Conservation (phyloP, 2,888 invertebrate genomes). For the Ecdyonurus torrentis region DNA sequence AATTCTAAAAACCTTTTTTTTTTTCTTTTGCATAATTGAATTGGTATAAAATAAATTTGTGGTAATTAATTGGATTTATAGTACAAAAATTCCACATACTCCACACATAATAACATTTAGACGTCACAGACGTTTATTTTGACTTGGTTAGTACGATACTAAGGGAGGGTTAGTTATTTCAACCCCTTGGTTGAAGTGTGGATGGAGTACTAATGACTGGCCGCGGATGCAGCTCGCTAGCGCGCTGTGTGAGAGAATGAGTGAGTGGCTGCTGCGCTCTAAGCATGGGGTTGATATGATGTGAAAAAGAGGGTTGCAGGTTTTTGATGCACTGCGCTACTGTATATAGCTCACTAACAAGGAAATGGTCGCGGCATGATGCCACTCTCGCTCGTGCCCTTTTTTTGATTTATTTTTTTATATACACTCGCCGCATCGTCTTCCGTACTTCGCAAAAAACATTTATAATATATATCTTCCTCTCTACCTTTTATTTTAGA, state of each 20-base stretch:
- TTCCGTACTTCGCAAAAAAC: neutral
- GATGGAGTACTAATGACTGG: neutral
- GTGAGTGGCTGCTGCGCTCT: no score
- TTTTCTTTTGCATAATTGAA: neutral
- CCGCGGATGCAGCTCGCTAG: neutral
- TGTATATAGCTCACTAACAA: neutral
- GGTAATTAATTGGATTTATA: neutral
- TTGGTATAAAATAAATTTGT: neutral
- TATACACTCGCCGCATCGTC: no score
- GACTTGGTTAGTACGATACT: neutral
- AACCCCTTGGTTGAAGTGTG: neutral
- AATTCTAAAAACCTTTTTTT: no score
- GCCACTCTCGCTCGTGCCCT: neutral
- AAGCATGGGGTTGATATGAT: no score
- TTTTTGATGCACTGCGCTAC: neutral
- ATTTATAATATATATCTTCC: no score
- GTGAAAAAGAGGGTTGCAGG: no score
- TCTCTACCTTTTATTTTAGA: no score
- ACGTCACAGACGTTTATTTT: neutral
- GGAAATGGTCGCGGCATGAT: neutral
- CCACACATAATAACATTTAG: neutral
- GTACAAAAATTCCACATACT: neutral
- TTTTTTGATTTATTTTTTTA: no score
- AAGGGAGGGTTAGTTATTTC: neutral
- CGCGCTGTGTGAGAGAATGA: no score